Evolutionary conservation across 2,113 vertebrate species (phyloP), one percentile per base, ranked within the genome.

Genomic region (Xiphorhynchus elegans): DNA sequence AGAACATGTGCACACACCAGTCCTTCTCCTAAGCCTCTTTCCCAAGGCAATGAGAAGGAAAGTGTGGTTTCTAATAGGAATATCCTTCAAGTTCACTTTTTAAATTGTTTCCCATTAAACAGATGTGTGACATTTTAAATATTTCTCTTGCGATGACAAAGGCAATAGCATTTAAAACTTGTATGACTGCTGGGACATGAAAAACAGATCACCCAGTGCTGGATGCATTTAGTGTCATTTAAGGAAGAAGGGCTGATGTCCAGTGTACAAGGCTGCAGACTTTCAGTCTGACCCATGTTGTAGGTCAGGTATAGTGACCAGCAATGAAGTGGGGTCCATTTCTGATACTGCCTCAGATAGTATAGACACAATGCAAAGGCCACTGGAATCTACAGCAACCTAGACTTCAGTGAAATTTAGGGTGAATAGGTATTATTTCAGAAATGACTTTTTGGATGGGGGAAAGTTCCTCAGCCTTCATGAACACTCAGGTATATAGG

Each of bases 281-380:
- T 89, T 79, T 19, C 46, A 37, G 14, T 50, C 40, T 46, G 47
- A 17, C 26, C 26, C 3, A 1, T 20, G 53, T 23, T 64, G 50
- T 40, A 55, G 70, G 81, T 46, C 18, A 40, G 37, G 31, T 58
- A 62, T 7, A 16, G 66, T 72, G 67, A 62, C 35, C 62, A 80
- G 35, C 44, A 73, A 15, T 23, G 58, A 79, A 31, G 64, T 1
- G 2, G 10, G 16, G 8, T 82, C 13, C 29, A 3, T 70, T 83
- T 93, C 76, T 69, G 24, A 11, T 42, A 29, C 33, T 59, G 35
- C 52, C 59, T 70, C 60, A 49, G 26, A 24, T 19, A 24, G 24
- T 40, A 20, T 8, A 52, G 67, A 20, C 0, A 0, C 0, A 0
- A 56, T 8, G 13, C 26, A 47, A 87, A 95, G 28, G n/a, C 68